Evolutionary conservation across 35 echinoderm and acorn worm genomes (phyloP).

Genomic region (Apostichopus californicus): DNA sequence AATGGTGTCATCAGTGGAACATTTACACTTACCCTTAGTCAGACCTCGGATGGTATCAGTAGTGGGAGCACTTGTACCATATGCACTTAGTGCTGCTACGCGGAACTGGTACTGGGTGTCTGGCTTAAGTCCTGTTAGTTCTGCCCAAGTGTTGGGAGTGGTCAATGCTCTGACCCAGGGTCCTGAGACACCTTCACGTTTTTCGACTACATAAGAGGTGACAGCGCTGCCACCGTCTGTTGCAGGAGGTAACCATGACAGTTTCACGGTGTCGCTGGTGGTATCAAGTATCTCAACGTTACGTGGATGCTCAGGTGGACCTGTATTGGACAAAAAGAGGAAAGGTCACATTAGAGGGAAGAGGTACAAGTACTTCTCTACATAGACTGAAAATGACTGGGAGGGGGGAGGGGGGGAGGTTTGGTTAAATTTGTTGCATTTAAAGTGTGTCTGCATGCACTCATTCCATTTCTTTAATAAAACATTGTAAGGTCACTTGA

Average conservation of each 20-base stretch:
- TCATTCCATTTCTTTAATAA: too few species aligned
- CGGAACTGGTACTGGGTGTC: constrained; percentile 95
- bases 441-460: too few species aligned
- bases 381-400: neutral
- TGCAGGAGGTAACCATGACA: constrained; percentile 91
- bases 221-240: constrained; percentile 86
- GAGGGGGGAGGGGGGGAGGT: too few species aligned
- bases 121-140: constrained; percentile 75
- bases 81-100: constrained; percentile 78
- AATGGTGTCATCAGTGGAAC: too few species aligned
- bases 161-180: constrained; percentile 80
- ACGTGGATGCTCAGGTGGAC: constrained; percentile 91
- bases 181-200: constrained; percentile 57
- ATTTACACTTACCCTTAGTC: constrained; percentile 79
- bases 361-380: neutral
- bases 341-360: neutral
- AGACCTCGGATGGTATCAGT: constrained; percentile 48
- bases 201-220: constrained; percentile 88
- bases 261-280: constrained; percentile 76
- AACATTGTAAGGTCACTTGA: too few species aligned
- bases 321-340: constrained; percentile 30
- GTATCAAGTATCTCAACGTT: constrained; percentile 86
- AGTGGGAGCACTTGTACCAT: constrained; percentile 84
- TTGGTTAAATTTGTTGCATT: too few species aligned
- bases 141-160: constrained; percentile 79